Evolutionary conservation across 2,797 vertebrate species (phyloP).

Genomic region (Hemitrygon akajei): DNA sequence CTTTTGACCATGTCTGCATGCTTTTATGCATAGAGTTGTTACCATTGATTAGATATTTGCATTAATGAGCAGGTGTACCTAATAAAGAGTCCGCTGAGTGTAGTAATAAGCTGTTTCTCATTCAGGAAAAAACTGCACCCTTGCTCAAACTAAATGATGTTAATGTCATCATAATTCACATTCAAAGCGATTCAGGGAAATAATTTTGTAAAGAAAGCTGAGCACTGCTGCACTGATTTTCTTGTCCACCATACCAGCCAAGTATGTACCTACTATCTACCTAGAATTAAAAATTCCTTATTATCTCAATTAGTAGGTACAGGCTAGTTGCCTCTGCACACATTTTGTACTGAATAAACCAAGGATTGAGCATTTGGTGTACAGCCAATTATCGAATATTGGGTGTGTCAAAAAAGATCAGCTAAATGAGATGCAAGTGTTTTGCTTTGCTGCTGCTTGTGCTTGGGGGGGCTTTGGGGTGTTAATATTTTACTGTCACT

Average conservation of each 20-base stretch:
- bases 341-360: neutral
- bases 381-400: neutral
- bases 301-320: no score
- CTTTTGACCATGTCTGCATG: no score
- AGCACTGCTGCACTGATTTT: neutral
- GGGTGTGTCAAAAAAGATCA: no score
- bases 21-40: no score
- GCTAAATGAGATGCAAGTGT: no score
- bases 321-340: neutral
- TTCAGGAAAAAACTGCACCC: neutral
- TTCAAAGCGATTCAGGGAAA: neutral
- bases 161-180: neutral
- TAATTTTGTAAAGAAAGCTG: neutral
- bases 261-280: neutral
- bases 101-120: neutral
- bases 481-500: no score
- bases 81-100: no score
- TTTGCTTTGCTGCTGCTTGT: no score
- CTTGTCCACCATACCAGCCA: no score
- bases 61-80: no score
- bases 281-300: neutral
- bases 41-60: no score
- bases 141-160: neutral
- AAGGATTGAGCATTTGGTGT: neutral
- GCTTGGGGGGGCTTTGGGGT: no score